Conservation (phyloP, 1,140 invertebrate genomes). For the Streblospio benedicti region DNA sequence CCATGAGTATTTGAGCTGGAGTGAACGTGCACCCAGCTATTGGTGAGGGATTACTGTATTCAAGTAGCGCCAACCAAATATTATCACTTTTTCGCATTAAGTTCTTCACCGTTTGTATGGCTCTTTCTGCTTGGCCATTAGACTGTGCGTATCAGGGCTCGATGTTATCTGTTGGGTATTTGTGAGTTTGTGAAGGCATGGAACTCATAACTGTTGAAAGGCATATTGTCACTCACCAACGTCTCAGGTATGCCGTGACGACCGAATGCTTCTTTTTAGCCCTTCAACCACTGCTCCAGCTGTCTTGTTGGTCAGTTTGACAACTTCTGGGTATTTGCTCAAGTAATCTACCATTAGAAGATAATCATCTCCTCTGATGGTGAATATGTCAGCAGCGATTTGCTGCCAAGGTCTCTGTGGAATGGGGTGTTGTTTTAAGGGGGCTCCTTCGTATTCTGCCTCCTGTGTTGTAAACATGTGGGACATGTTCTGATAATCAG, state of each 20-base stretch:
- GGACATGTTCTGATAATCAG: neutral
- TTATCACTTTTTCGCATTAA: slow-evolving; percentile 3
- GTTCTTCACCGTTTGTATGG: neutral
- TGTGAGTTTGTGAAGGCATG: slow-evolving; percentile 2
- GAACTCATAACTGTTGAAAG: neutral
- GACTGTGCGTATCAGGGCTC: neutral
- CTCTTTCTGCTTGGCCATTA: slow-evolving; percentile 3
- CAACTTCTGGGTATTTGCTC: slow-evolving; percentile 11
- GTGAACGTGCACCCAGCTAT: neutral
- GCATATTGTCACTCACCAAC: slow-evolving; percentile 11
- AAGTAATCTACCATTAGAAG: slow-evolving; percentile 13
- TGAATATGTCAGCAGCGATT: slow-evolving; percentile 8
- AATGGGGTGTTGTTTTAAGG: neutral
- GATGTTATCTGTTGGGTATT: neutral
- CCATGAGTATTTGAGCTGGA: slow-evolving; percentile 7
- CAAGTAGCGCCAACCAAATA: neutral
- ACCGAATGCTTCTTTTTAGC: slow-evolving; percentile 2
- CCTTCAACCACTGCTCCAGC: neutral
- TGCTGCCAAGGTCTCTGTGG: slow-evolving; percentile 8
- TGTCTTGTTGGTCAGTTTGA: neutral
- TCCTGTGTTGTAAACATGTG: neutral
- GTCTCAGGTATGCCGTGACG: slow-evolving; percentile 10
- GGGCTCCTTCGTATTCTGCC: slow-evolving; percentile 6
- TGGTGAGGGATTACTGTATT: neutral
- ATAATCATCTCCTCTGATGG: neutral